A percentile compares a stretch with the other conserved stretches of the same genome.
Conservation (phyloP, 2,113 vertebrate species). For the Stegostoma tigrinum region DNA sequence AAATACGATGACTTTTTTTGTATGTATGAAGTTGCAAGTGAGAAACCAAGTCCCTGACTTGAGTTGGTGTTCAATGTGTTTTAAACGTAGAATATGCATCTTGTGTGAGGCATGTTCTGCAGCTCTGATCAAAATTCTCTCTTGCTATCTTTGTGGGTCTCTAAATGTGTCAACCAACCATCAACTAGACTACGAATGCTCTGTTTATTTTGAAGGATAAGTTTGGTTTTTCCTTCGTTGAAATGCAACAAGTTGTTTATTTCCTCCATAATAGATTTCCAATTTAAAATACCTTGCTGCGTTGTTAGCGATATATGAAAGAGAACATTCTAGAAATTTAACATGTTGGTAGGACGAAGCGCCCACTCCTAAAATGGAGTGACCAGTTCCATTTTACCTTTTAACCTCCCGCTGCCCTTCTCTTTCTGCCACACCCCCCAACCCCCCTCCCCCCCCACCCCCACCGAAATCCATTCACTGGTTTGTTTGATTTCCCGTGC, state of each 20-base stretch:
- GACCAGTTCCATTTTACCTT: conserved; percentile 32
- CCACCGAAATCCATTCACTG: not conserved
- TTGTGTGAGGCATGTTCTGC: not conserved
- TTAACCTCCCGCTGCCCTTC: conserved; percentile 21
- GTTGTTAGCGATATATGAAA: not conserved
- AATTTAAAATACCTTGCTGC: not conserved
- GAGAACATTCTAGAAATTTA: not conserved
- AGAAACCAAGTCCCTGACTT: not conserved
- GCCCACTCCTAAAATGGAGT: conserved; percentile 7
- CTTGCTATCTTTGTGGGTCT: not conserved
- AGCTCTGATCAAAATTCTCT: not conserved
- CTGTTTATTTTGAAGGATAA: not conserved
- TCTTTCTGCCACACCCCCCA: not conserved
- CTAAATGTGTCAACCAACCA: not conserved
- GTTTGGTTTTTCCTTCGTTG: not conserved
- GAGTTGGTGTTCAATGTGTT: not conserved
- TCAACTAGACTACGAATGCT: not conserved
- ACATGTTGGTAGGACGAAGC: not conserved
- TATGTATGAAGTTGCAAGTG: not conserved
- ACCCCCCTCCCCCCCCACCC: not conserved
- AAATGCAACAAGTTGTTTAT: conserved; percentile 36
- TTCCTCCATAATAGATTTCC: not conserved
- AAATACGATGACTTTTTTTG: not conserved
- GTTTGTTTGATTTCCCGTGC: conserved; percentile 27
- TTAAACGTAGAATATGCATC: not conserved